Percentiles rank a stretch among this genome's conserved stretches.
Evolutionary conservation across 2,888 invertebrate species (phyloP).

Genomic region (Tachina lurida): DNA sequence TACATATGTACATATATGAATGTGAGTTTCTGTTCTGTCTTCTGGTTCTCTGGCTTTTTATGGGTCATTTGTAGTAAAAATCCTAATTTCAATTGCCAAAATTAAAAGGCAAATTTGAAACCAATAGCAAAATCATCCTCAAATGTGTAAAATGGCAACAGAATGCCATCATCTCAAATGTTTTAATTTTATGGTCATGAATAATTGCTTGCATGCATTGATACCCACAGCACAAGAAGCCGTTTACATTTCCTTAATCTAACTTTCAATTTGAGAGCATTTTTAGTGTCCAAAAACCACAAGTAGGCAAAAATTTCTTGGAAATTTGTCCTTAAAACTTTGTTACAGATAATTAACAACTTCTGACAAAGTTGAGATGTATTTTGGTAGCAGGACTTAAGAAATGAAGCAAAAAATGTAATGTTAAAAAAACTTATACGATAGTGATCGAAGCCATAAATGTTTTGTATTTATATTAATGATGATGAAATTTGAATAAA

Average conservation of each 20-base stretch:
- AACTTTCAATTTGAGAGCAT: conserved; percentile 13
- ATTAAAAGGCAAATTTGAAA: conserved; percentile 22
- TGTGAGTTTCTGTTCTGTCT: conserved; percentile 13
- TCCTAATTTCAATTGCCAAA: conserved; percentile 40
- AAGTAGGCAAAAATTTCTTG: conserved; percentile 28
- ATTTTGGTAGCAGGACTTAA: conserved; percentile 3
- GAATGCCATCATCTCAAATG: conserved; percentile 30
- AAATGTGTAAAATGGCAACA: conserved; percentile 22
- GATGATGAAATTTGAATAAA: conserved; percentile 25
- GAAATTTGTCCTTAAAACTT: neutral
- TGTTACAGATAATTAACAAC: neutral
- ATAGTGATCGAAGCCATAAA: neutral
- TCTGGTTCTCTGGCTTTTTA: conserved; percentile 31
- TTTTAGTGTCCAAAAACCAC: conserved; percentile 17
- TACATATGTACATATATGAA: neutral
- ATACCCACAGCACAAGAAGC: neutral
- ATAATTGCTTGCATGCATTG: neutral
- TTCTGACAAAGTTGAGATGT: neutral
- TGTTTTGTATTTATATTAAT: neutral
- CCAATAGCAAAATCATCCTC: conserved; percentile 19
- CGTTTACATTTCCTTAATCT: neutral
- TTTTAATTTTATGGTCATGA: conserved; percentile 5
- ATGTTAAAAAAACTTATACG: neutral
- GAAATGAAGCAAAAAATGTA: neutral
- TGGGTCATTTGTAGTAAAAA: conserved; percentile 39